Base-by-base conservation (phyloP, 1,140 invertebrate species). In the Temnothorax nylanderi region DNA sequence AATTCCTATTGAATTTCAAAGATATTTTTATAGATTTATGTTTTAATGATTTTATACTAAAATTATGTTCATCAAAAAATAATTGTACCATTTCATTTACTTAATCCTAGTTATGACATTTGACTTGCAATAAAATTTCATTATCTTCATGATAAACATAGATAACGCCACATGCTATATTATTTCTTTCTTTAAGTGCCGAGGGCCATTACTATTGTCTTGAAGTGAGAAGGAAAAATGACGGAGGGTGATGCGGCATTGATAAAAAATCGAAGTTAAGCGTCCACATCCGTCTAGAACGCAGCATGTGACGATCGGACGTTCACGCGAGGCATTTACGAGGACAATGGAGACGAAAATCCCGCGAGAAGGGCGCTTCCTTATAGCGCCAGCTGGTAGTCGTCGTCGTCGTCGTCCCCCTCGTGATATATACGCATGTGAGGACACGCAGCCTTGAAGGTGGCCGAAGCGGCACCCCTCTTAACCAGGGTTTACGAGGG, bases 261-360 rank as follows among this genome's bases (percentile, higher is more conserved):
- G 80, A 84, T 84, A 75, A 84, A 84, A 84, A 84, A 84, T 84
- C 69, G 54, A 84, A 84, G 80, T 75, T 86, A 90, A 90, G 76
- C 76, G 75, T 47, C 58, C 56, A 54, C 86, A 88, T 90, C 89
- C 89, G 88, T 89, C 67, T 75, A 49, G 10, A 37, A 69, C 56
- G 71, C 77, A 71, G 86, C 89, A 90, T 90, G 88, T 90, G 88
- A 88, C 89, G 86, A 82, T 82, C 89, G 88, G 77, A 82, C 76
- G 86, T 88, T 49, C 75, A 34, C 89, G 87, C 88, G 88, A 90
- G 85, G 89, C 86, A 86, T 90, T 82, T 67, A 47, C 21, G 56
- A 88, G 89, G 89, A 91, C 84, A 91, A 88, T 89, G 37, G 72
- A 16, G 32, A 56, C 65, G 87, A 89, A 90, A 91, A 90, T 85